Percentiles rank a stretch among this genome's conserved stretches.
These are phyloP conservation scores for Polydrusus pterygomalis DNA, from an alignment of 2,888 invertebrate species.

Conservation along the genomic window DNA sequence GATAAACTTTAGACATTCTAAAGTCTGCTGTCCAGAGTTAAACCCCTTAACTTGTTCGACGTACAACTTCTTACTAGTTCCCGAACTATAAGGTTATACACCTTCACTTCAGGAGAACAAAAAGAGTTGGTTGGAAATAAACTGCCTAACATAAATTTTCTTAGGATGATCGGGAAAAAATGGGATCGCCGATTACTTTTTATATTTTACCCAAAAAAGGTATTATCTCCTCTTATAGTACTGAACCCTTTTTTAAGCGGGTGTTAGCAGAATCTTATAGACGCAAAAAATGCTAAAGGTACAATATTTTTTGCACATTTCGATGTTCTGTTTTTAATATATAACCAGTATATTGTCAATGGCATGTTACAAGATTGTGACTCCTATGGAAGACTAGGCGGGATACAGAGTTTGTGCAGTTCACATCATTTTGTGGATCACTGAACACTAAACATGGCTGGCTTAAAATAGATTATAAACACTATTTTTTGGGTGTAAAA, in stretches of 20 bases:
- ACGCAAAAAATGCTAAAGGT: neutral
- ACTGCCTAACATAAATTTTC: conserved; percentile 11
- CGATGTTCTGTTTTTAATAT: neutral
- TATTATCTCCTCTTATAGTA: neutral
- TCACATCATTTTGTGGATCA: no score
- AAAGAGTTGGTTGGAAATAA: neutral
- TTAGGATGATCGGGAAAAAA: conserved; percentile 6
- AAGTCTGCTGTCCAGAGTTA: neutral
- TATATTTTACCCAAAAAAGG: neutral
- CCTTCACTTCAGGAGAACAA: conserved; percentile 3
- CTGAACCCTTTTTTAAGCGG: neutral
- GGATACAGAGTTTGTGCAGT: no score
- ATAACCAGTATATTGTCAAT: no score
- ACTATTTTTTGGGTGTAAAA: no score
- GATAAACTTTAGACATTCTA: conserved; percentile 1
- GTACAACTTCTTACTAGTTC: conserved; percentile 7
- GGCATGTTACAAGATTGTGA: no score
- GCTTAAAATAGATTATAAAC: no score
- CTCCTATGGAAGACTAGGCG: no score
- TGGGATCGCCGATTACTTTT: neutral
- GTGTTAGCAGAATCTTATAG: neutral
- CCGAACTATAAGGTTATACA: conserved; percentile 1
- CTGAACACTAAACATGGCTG: no score
- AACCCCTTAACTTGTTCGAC: neutral
- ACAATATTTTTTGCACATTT: neutral